Evolutionary conservation across 2,113 vertebrate species (phyloP), one percentile per base, ranked within the genome.

Genomic region (Nasalis larvatus): DNA sequence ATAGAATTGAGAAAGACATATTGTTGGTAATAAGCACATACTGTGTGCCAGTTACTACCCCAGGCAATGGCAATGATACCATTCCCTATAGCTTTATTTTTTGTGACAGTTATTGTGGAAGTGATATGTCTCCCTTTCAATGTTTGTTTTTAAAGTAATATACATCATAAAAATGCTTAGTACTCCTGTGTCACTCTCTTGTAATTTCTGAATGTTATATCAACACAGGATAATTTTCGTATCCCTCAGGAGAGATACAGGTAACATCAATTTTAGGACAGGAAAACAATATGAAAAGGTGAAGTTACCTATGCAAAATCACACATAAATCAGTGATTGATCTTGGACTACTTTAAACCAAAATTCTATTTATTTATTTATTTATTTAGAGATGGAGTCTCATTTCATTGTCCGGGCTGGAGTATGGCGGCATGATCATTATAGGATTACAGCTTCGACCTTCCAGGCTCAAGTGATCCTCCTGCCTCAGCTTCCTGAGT

Each of bases 191-290:
- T 37, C 21, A 74, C 20, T 66, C 96, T 97, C 73, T 95, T 83
- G 27, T 37, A 90, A 78, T 76, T 7, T 96, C 40, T 93, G 89
- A 92, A 42, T 92, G 56, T 93, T 96, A 91, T 68, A 78, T 35
- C 56, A 94, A 66, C 5, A 37, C 92, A 52, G 63, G 85, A 81
- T 74, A 87, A 54, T 96, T 93, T 97, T 93, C 45, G 84, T 89
- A 83, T 68, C 60, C 27, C 6, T 95, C 37, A 52, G 23, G 58
- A 86, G 78, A 93, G 30, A 23, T 27, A 58, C 47, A 86, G 14
- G 6, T 82, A 40, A 91, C 42, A 71, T 84, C 74, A 63, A 12
- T 89, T 97, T 95, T 94, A 94, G 20, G 54, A 52, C 63, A 82
- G 35, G 73, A 96, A 89, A 83, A 54, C 49, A 88, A 37, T 95